Base-by-base conservation (phyloP, 2,113 vertebrate genomes). In the Mobula birostris region DNA sequence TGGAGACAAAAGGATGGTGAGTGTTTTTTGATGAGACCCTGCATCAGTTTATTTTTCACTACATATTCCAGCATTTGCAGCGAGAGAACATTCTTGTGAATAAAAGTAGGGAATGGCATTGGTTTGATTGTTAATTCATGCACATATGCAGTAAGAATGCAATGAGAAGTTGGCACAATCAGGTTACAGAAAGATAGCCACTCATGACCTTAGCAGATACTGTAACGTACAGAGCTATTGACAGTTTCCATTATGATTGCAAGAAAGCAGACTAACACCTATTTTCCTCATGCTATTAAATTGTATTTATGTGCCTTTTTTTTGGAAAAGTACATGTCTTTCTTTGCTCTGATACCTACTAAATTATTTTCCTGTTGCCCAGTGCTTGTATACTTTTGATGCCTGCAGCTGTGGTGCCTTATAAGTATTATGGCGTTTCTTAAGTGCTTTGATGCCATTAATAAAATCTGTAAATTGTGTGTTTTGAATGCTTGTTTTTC, bases 401-500 rank as follows among this genome's bases (percentile, higher is more conserved):
- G 40, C 56, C 36, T 72, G 68, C 68, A 70, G 66, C 90, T 93
- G 68, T 72, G 66, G 72, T 72, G 36, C 90, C n/a, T 48, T 11
- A 70, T 2, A 74, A 27, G 36, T 74, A 24, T 93, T 48, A 9
- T 93, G 14, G n/a, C 19, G 63, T 93, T 93, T 93, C 27, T 29
- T 66, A 48, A 93, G 70, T 29, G 36, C 91, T 74, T 74, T 93
- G 91, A 93, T 74, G 36, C 91, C 24, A 74, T 93, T 93, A 76
- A 74, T 93, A 93, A 93, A 93, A 74, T 56, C 24, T 56, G 36
- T 74, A 93, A 93, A 32, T 70, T 76, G 36, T 93, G 11, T 6
- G 32, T 93, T 93, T 56, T 93, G 36, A 56, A 76, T 93, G 70
- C 72, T 48, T 93, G 40, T 70, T 74, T 93, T 93, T 93, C 70